These are phyloP conservation scores for Zingel zingel DNA, from an alignment of 2,113 vertebrate species.

Conservation along the genomic window DNA sequence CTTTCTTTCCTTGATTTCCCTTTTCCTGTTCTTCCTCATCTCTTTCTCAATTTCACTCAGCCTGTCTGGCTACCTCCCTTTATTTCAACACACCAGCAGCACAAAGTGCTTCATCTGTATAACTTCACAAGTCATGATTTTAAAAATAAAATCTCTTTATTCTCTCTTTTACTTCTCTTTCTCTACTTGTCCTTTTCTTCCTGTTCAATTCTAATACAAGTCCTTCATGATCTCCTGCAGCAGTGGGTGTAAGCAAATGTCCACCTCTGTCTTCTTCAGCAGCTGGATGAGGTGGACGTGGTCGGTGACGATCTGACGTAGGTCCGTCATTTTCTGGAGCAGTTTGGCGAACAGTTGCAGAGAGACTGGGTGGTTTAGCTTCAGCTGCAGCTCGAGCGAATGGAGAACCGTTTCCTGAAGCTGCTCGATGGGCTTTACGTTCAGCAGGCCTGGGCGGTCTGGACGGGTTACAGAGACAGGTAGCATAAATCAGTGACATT, in stretches of 20 bases:
- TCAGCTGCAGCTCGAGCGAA: constrained; percentile 96
- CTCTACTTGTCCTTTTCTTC: not conserved
- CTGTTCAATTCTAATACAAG: constrained; percentile 88
- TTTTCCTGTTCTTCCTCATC: constrained; percentile 39
- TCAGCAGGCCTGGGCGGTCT: constrained; percentile 97
- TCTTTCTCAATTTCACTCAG: constrained; percentile 58
- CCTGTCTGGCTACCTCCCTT: constrained; percentile 33
- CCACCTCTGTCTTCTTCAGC: constrained; percentile 95
- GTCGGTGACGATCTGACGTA: constrained; percentile 96
- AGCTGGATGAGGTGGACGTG: constrained; percentile 95
- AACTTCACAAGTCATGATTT: constrained; percentile 33
- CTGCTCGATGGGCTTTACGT: constrained; percentile 97
- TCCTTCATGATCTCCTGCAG: constrained; percentile 99
- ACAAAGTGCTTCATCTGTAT: constrained; percentile 28
- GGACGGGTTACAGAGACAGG: constrained; percentile 22
- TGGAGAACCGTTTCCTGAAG: constrained; percentile 97
- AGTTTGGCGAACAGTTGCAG: constrained; percentile 97
- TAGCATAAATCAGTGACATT: constrained; percentile 13
- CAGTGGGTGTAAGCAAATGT: constrained; percentile 95
- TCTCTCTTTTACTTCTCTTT: not conserved
- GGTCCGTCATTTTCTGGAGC: constrained; percentile 99
- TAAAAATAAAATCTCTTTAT: constrained; percentile 37
- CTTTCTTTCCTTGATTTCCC: constrained; percentile 52
- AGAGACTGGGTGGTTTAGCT: constrained; percentile 95
- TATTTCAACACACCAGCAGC: constrained; percentile 30